A percentile compares a stretch with the other conserved stretches of the same genome.
Conservation (phyloP, 2,113 vertebrate genomes). For the Narcine bancroftii region DNA sequence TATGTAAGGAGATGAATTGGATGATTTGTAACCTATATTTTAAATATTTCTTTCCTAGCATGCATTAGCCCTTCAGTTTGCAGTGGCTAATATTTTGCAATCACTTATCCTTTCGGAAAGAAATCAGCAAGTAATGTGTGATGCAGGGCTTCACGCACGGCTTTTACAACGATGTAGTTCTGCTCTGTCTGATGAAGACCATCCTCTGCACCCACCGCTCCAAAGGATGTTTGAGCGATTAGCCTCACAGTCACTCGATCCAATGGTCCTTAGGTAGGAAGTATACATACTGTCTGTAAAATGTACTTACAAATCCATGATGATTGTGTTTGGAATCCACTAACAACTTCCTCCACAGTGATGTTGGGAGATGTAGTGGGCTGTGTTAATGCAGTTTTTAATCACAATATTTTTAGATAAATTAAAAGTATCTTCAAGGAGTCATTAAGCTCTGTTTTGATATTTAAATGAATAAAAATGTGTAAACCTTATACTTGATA, state of each 20-base stretch:
- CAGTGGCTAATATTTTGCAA: constrained; percentile 86
- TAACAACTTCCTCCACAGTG: background rate
- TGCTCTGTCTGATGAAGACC: constrained; percentile 87
- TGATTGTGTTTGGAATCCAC: background rate
- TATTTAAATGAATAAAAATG: background rate
- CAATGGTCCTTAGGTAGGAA: constrained; percentile 82
- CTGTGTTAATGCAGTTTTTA: background rate
- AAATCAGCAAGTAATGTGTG: constrained; percentile 94
- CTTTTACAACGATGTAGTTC: constrained; percentile 83
- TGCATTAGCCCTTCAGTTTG: constrained; percentile 85
- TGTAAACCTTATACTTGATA: background rate
- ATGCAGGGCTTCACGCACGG: constrained; percentile 79
- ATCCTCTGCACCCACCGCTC: constrained; percentile 81
- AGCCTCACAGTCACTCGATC: constrained; percentile 89
- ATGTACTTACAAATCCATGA: background rate
- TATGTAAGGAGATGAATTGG: background rate
- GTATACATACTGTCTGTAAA: background rate
- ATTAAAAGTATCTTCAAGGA: background rate
- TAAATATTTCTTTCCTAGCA: constrained; percentile 56
- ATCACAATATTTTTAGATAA: background rate
- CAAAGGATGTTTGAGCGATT: constrained; percentile 95
- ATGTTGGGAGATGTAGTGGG: background rate
- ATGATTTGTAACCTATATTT: background rate
- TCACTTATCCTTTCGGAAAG: constrained; percentile 84
- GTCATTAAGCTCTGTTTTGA: background rate